Percentiles rank a stretch among this genome's conserved stretches.
Conservation (phyloP, 2,888 invertebrate species). For the Metellina segmentata region DNA sequence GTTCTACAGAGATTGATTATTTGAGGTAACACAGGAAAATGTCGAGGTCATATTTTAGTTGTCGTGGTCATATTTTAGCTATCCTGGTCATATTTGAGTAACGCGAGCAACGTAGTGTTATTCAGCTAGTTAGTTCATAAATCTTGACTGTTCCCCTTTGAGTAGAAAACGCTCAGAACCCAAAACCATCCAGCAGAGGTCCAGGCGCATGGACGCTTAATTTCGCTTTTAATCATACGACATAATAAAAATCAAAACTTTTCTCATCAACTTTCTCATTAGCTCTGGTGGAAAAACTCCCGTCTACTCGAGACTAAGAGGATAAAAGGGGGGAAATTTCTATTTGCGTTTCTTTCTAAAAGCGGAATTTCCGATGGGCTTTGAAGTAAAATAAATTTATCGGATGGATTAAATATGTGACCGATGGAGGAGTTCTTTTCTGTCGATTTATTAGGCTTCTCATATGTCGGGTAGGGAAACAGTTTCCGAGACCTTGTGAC, state of each 20-base stretch:
- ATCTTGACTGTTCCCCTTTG: background rate
- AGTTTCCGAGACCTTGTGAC: background rate
- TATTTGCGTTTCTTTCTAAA: background rate
- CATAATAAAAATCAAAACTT: background rate
- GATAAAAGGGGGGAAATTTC: background rate
- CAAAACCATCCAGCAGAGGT: background rate
- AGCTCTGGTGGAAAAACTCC: background rate
- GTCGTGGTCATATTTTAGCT: too few relatives aligned
- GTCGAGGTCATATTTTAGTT: too few relatives aligned
- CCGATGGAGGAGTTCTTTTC: background rate
- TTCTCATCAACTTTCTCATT: constrained; percentile 1
- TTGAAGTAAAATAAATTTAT: background rate
- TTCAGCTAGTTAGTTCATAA: background rate
- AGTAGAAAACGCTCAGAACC: background rate
- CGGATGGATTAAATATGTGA: background rate
- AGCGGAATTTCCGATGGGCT: background rate
- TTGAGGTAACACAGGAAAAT: too few relatives aligned
- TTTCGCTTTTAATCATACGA: background rate
- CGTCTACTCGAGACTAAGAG: background rate
- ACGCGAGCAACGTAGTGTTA: too few relatives aligned
- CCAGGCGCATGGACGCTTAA: background rate
- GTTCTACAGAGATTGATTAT: too few relatives aligned
- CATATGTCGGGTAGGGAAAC: background rate
- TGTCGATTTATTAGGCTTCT: background rate
- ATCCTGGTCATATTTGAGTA: too few relatives aligned